Conservation (phyloP, 2,888 invertebrate genomes). For the Napeogenes sylphis region DNA sequence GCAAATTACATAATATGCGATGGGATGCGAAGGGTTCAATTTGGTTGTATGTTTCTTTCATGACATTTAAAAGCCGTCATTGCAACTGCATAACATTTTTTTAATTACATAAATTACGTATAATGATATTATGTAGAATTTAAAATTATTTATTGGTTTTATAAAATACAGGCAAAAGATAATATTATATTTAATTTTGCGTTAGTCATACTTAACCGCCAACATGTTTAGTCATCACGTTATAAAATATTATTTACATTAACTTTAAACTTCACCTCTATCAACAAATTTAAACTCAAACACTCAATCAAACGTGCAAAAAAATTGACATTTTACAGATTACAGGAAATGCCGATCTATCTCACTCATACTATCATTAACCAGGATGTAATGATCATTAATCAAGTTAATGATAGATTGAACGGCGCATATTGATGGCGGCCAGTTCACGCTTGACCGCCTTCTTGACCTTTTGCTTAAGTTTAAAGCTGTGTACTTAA, state of each 20-base stretch:
- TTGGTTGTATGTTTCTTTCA: conserved; percentile 23
- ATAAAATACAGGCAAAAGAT: too few relatives aligned
- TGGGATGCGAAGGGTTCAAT: conserved; percentile 15
- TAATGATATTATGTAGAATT: too few relatives aligned
- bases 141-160: too few relatives aligned
- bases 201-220: too few relatives aligned
- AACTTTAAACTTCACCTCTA: neutral
- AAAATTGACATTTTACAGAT: conserved; percentile 20
- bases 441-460: conserved; percentile 6
- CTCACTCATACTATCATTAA: conserved; percentile 20
- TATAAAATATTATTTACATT: neutral
- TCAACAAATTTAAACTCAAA: conserved; percentile 8
- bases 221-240: neutral
- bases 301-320: conserved; percentile 15
- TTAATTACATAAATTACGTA: conserved; percentile 3
- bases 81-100: conserved; percentile 11
- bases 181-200: too few relatives aligned
- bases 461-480: conserved; percentile 14
- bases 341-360: conserved; percentile 19
- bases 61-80: conserved; percentile 20
- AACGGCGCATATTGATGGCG: conserved; percentile 4
- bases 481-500: conserved; percentile 15
- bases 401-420: conserved; percentile 14
- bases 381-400: conserved; percentile 19
- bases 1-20: conserved; percentile 8